These are phyloP conservation scores for Lepidostoma basale DNA, from an alignment of 1,140 invertebrate genomes.

Conservation along the genomic window DNA sequence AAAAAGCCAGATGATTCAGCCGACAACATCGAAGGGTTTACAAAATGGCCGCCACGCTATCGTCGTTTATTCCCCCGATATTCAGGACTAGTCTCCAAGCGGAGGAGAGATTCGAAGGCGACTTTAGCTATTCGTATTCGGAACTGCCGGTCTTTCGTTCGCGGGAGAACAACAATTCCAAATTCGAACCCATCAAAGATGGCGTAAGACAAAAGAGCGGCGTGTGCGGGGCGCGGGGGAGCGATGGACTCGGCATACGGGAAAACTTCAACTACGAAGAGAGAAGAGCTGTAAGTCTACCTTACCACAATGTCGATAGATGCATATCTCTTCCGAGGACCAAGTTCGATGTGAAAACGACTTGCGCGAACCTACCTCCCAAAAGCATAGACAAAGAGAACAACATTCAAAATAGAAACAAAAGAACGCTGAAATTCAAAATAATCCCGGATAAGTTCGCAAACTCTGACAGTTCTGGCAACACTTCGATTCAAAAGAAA, in stretches of 20 bases:
- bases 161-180: neutral
- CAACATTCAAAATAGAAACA: neutral
- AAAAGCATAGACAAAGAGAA: slow-evolving; percentile 11
- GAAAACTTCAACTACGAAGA: neutral
- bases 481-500: neutral
- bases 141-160: slow-evolving; percentile 36
- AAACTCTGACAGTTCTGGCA: neutral
- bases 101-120: slow-evolving; percentile 17
- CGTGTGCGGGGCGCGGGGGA: neutral
- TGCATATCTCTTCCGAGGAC: slow-evolving; percentile 20
- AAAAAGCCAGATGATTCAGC: slow-evolving; percentile 25
- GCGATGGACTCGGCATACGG: neutral
- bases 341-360: slow-evolving; percentile 15
- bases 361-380: slow-evolving; percentile 13
- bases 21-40: neutral
- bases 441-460: neutral
- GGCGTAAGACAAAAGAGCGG: neutral
- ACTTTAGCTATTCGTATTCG: slow-evolving; percentile 45
- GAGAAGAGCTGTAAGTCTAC: slow-evolving; percentile 8
- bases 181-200: slow-evolving; percentile 4
- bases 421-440: slow-evolving; percentile 11
- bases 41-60: slow-evolving; percentile 40
- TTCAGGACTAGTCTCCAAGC: slow-evolving; percentile 29
- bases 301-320: slow-evolving; percentile 21
- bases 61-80: slow-evolving; percentile 29